A percentile compares a stretch with the other conserved stretches of the same genome.
Evolutionary conservation across 2,888 invertebrate genomes (phyloP).

Genomic region (Dorcus hopei): DNA sequence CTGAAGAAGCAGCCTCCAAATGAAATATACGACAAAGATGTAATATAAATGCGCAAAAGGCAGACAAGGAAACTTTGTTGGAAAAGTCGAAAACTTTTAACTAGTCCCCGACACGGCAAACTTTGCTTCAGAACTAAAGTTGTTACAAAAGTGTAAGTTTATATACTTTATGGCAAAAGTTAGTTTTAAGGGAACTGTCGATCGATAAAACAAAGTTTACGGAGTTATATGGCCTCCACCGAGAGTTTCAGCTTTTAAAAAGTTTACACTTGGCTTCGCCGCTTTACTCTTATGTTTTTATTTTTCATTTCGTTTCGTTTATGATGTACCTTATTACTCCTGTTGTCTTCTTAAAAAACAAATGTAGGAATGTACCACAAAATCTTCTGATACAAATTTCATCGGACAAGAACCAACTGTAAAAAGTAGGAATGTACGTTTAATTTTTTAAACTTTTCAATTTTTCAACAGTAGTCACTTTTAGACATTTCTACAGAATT

Average conservation of each 20-base stretch:
- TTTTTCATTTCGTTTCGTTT: too few relatives aligned
- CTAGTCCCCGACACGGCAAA: constrained; percentile 39
- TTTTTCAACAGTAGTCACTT: too few relatives aligned
- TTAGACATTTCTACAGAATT: too few relatives aligned
- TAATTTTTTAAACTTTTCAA: too few relatives aligned
- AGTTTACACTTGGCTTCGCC: constrained; percentile 12
- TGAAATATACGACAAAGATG: constrained; percentile 33
- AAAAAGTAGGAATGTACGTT: constrained; percentile 2
- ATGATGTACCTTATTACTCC: too few relatives aligned
- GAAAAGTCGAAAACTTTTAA: constrained; percentile 43
- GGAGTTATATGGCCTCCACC: constrained; percentile 1
- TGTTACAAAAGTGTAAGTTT: constrained; percentile 53
- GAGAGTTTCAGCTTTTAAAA: constrained; percentile 22
- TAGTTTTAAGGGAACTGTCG: constrained; percentile 40
- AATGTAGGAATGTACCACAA: too few relatives aligned
- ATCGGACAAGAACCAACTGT: too few relatives aligned
- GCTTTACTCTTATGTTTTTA: not conserved
- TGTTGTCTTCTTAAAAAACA: too few relatives aligned
- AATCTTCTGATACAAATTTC: too few relatives aligned
- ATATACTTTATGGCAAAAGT: constrained; percentile 53
- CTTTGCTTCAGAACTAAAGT: constrained; percentile 42
- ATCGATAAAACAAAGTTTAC: constrained; percentile 26
- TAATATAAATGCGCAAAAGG: constrained; percentile 26
- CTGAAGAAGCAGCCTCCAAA: constrained; percentile 34
- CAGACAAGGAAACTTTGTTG: constrained; percentile 31